Base-by-base conservation (phyloP, 2,797 vertebrate genomes). In the Tamandua tetradactyla region DNA sequence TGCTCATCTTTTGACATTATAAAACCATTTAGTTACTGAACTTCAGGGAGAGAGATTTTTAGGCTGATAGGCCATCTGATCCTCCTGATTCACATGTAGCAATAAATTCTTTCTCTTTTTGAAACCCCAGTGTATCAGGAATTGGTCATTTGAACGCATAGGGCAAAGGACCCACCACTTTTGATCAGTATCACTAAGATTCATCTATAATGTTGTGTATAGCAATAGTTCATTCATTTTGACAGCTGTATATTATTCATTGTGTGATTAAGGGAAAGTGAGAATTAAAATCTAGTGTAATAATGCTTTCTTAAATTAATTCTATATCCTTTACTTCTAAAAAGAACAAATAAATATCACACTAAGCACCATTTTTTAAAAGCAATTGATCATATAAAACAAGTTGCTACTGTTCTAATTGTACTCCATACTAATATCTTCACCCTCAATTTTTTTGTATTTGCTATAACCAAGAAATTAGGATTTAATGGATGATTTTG, bases 171-270 rank as follows among this genome's bases (percentile, higher is more conserved):
- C 44, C 44, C 44, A 47, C 44, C 44, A 5, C 11, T 47, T 47
- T 47, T 47, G 44, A 47, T 47, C 44, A 47, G 44, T 47, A 47
- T 47, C 44, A 47, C 44, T 7, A 84, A 91, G 18, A 93, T 64
- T 64, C 55, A 59, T 66, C 57, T n/a, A 68, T 3, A 69, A 18
- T 75, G 35, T 55, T 94, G 27, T 69, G 27, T 59, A 30, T 37
- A 64, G 27, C 11, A 91, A 86, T 66, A 75, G 44, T 91, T 92
- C 44, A 57, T 85, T 94, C 87, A 87, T 80, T 92, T 91, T 90
- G 83, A 83, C 25, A 40, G 37, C 37, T 86, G 1, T 78, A 40
- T 47, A 47, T 49, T 75, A 76, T 11, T 87, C 47, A 74, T 3
- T 89, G 30, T 66, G 1, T 78, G 52, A 89, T 84, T 91, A 37